Evolutionary conservation across 2,113 vertebrate species (phyloP), one percentile per base, ranked within the genome.

Genomic region (Lutjanus erythropterus): DNA sequence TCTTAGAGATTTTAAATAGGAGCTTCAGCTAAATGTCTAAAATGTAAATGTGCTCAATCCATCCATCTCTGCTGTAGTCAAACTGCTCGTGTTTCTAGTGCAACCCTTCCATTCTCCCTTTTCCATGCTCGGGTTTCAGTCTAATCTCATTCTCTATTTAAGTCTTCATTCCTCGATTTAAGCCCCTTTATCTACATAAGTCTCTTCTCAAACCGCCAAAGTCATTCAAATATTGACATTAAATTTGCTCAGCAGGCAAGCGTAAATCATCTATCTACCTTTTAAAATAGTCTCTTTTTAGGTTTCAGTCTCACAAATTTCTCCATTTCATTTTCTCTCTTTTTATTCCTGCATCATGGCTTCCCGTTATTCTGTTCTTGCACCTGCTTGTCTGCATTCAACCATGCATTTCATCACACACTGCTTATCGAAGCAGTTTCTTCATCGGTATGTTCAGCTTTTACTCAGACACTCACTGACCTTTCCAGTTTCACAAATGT

Each of bases 141-240:
- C n/a, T 56, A 78, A 81, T 84, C 77, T 69, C 15, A 44, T 66
- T 70, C 50, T 79, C 33, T 39, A 42, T 56, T 70, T 42, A 65
- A 58, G 25, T 75, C 59, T 79, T 55, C 15, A 52, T 61, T 82
- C 56, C 37, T 29, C 42, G 76, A 50, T 70, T 86, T 71, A 82
- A 86, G 58, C 66, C 71, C 44, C 39, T 80, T 74, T 83, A 83
- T 78, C 75, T 80, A 37, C 69, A 23, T 8, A 59, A 72, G 72
- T 59, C 86, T 85, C 49, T 70, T 62, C 19, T 87, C 21, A 21
- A 75, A 79, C 19, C 2, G 18, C 46, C 52, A 58, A 65, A 78
- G 29, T 44, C 27, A 39, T 64, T 86, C 42, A 60, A 78, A 66
- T 65, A 68, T 47, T 65, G 49, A 23, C 23, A 53, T 23, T 70